Conservation (phyloP, 2,113 vertebrate species). For the Corynorhinus townsendii region DNA sequence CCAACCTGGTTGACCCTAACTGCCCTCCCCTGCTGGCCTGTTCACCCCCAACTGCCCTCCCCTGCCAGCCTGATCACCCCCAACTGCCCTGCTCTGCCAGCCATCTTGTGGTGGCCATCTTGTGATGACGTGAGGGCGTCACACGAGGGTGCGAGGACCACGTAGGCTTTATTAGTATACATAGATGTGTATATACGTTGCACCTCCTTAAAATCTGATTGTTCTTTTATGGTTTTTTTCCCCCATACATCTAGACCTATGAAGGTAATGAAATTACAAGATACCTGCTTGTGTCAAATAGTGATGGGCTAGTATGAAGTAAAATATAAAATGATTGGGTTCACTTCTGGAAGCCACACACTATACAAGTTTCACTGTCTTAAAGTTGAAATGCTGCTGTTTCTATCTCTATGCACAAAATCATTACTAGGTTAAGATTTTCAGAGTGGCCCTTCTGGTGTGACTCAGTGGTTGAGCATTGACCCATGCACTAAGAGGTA, state of each 20-base stretch:
- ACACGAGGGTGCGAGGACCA: too few relatives aligned
- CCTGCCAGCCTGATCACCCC: too few relatives aligned
- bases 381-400: background rate
- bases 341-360: background rate
- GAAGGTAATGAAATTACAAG: background rate
- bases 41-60: too few relatives aligned
- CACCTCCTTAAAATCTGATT: background rate
- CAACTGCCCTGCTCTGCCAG: too few relatives aligned
- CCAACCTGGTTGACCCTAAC: too few relatives aligned
- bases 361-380: background rate
- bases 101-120: too few relatives aligned
- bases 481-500: too few relatives aligned
- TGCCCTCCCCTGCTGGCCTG: too few relatives aligned
- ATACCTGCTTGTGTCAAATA: background rate
- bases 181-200: background rate
- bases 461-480: too few relatives aligned
- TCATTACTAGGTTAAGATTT: background rate
- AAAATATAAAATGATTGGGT: background rate
- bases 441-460: too few relatives aligned
- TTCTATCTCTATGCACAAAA: background rate
- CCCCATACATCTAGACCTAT: background rate
- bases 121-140: too few relatives aligned
- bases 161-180: too few relatives aligned
- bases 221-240: background rate
- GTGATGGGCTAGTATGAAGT: background rate